These are phyloP conservation scores for Pollenia griseotomentosa DNA, from an alignment of 2,888 invertebrate genomes.

Conservation along the genomic window DNA sequence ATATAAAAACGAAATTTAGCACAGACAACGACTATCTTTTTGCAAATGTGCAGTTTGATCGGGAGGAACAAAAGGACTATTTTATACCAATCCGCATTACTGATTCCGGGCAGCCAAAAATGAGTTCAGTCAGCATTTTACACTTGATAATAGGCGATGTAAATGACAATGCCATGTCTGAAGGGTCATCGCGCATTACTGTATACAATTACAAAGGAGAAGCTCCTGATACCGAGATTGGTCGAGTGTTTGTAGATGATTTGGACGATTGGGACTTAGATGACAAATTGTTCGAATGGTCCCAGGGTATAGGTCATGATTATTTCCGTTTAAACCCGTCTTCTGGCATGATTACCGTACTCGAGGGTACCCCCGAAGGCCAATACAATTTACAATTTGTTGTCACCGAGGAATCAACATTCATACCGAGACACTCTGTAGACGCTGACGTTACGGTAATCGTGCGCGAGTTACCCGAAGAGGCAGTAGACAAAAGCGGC, in stretches of 20 bases:
- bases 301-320: conserved; percentile 84
- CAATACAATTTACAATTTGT: conserved; percentile 90
- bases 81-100: conserved; percentile 94
- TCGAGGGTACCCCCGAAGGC: conserved; percentile 89
- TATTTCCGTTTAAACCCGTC: conserved; percentile 90
- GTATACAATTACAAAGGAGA: conserved; percentile 97
- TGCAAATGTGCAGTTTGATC: conserved; percentile 91
- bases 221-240: conserved; percentile 92
- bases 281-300: conserved; percentile 94
- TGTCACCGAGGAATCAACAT: conserved; percentile 88
- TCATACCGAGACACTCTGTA: conserved; percentile 88
- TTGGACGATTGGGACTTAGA: conserved; percentile 98
- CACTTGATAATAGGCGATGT: conserved; percentile 96
- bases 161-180: conserved; percentile 96
- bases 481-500: conserved; percentile 96
- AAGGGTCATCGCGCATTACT: conserved; percentile 95
- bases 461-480: conserved; percentile 94
- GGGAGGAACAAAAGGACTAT: conserved; percentile 94
- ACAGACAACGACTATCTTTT: conserved; percentile 89
- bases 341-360: conserved; percentile 95
- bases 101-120: conserved; percentile 91
- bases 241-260: conserved; percentile 94
- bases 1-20: conserved; percentile 89
- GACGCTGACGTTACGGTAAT: conserved; percentile 94
- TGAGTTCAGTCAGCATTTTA: conserved; percentile 92